A percentile compares a stretch with the other conserved stretches of the same genome.
Conservation (phyloP, 2,113 vertebrate species). For the Toxostoma redivivum region DNA sequence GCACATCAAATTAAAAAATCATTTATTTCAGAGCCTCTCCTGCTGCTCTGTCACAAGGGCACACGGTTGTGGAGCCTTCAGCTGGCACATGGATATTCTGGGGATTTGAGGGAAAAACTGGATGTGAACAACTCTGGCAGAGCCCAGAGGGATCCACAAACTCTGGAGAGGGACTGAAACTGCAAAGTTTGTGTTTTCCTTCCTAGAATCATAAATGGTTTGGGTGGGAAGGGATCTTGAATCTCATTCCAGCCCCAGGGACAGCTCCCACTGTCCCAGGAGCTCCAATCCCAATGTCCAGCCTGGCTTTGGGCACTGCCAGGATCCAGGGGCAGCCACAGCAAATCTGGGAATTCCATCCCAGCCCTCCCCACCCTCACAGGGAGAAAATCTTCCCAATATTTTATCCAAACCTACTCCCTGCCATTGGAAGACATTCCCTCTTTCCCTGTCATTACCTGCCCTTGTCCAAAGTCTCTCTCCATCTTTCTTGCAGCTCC, state of each 20-base stretch:
- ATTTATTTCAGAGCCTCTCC: neutral
- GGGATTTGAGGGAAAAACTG: neutral
- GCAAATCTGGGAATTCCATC: neutral
- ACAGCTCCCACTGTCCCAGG: neutral
- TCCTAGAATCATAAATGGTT: neutral
- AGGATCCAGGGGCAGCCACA: neutral
- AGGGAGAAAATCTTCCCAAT: accelerated
- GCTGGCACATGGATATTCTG: accelerated
- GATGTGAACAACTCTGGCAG: neutral
- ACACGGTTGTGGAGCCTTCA: neutral
- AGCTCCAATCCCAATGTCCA: accelerated
- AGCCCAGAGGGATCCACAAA: neutral
- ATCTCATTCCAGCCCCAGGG: too few relatives aligned
- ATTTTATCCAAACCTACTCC: neutral
- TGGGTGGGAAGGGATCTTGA: neutral
- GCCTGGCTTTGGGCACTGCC: accelerated
- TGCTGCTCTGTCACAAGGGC: neutral
- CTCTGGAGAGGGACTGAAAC: neutral
- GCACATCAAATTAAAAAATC: conserved; percentile 35
- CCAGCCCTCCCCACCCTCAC: accelerated
- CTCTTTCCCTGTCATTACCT: neutral
- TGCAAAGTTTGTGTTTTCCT: neutral
- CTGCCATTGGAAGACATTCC: neutral
- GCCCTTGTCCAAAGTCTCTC: neutral
- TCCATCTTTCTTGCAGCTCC: neutral